Evolutionary conservation across 2,113 vertebrate genomes (phyloP), one percentile per base, ranked within the genome.

Genomic region (Glaucomys volans): DNA sequence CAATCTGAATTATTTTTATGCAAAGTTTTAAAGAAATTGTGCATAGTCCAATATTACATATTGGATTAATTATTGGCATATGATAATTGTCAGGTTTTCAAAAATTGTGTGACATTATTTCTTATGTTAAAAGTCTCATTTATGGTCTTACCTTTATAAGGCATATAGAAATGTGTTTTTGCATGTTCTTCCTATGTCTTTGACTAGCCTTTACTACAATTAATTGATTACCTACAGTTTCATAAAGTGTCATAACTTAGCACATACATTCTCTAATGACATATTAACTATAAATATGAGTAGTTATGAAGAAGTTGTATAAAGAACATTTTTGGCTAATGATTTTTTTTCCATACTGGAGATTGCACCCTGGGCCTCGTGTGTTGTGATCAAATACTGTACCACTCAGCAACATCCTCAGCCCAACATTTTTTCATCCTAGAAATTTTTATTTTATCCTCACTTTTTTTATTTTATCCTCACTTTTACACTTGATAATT

Each of bases 401-500:
- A 66, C 64, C 62, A 66, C 28, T 66, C 28, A 30, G 11, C 64
- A 32, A 32, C 30, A 66, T 32, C 44, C 57, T 32, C 64, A 30
- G 13, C 12, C 66, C 32, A 67, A 8, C n/a, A 71, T 71, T 9
- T 44, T 50, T 47, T 84, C 6, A 87, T 89, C 81, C 32, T 16
- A 13, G 1, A 54, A 20, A 4, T 66, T 77, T 79, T 77, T 35
- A 28, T 69, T 1, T 81, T 83, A 5, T 1, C 50, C 8, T 87
- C 20, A 50, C 10, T 17, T 24, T 35, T 87, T 79, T 77, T 35
- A 28, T 69, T 1, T 81, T 83, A 5, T 1, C 50, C 8, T 87
- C 20, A 50, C 10, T 17, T 24, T 35, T 87, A 47, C n/a, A 83
- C 2, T 93, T 83, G 79, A 69, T 76, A 96, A 83, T 83, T 95